Conservation (phyloP, 2,888 invertebrate genomes). For the Heliothis peltigera region DNA sequence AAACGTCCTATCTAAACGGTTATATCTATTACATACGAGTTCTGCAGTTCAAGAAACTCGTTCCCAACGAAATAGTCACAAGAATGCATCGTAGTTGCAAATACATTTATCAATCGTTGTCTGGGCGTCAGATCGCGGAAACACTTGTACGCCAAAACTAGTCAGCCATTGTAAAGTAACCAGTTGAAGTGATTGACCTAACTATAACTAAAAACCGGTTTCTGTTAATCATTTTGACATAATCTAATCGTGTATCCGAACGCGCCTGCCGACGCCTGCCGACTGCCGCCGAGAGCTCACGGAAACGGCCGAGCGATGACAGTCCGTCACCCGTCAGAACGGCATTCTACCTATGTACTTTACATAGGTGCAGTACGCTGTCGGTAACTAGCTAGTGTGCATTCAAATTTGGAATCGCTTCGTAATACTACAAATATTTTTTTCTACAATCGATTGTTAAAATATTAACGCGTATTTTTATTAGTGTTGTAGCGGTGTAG, state of each 20-base stretch:
- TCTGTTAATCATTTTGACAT: constrained; percentile 82
- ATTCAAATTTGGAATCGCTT: constrained; percentile 76
- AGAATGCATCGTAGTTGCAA: constrained; percentile 29
- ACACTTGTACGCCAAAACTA: constrained; percentile 72
- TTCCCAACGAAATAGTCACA: constrained; percentile 24
- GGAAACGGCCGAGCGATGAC: constrained; percentile 82
- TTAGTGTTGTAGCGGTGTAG: constrained; percentile 62
- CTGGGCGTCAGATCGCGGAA: constrained; percentile 57
- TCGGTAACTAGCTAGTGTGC: constrained; percentile 77
- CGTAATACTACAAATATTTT: constrained; percentile 63
- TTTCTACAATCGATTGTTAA: constrained; percentile 67
- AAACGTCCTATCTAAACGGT: not conserved
- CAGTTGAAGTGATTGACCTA: constrained; percentile 81
- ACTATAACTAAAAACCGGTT: constrained; percentile 74
- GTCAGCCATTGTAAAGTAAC: constrained; percentile 53
- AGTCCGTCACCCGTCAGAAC: constrained; percentile 86
- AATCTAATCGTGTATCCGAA: constrained; percentile 77
- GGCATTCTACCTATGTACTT: constrained; percentile 83
- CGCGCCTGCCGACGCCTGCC: constrained; percentile 59
- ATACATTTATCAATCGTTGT: constrained; percentile 57
- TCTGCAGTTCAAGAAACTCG: constrained; percentile 15
- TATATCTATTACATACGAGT: not conserved
- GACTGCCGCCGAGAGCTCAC: constrained; percentile 71
- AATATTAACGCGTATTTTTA: constrained; percentile 71
- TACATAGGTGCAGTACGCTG: constrained; percentile 83